These are phyloP conservation scores for Spodoptera litura DNA, from an alignment of 1,140 invertebrate species.

Conservation along the genomic window DNA sequence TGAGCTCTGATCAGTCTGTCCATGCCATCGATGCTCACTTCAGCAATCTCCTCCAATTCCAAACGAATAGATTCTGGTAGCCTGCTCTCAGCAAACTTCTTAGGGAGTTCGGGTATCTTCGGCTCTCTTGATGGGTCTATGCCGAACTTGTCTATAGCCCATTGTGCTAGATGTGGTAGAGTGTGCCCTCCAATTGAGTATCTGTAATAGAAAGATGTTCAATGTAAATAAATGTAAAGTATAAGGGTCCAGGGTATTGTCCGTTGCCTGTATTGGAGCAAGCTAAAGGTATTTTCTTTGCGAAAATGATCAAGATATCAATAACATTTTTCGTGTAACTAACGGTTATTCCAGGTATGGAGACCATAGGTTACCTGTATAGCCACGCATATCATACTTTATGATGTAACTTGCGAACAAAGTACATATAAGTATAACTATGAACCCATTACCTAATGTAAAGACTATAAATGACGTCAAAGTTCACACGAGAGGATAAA, in stretches of 20 bases:
- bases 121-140: slow-evolving; percentile 75
- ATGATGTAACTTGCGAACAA: no score
- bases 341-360: no score
- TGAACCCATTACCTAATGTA: not conserved
- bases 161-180: slow-evolving; percentile 93
- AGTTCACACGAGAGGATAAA: not conserved
- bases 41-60: slow-evolving; percentile 90
- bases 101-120: slow-evolving; percentile 84
- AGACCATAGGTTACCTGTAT: no score
- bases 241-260: not conserved
- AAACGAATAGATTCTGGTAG: slow-evolving; percentile 71
- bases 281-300: not conserved
- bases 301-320: not conserved
- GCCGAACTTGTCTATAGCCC: slow-evolving; percentile 92
- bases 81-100: slow-evolving; percentile 83
- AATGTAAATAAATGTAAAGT: not conserved
- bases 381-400: no score
- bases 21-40: slow-evolving; percentile 91
- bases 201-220: slow-evolving; percentile 83
- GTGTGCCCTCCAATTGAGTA: slow-evolving; percentile 93
- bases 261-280: not conserved
- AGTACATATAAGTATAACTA: no score
- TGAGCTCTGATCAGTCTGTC: slow-evolving; percentile 97
- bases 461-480: not conserved
- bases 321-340: no score